Evolutionary conservation across 2,888 invertebrate genomes (phyloP).

Genomic region (Diachrysia chrysitis): DNA sequence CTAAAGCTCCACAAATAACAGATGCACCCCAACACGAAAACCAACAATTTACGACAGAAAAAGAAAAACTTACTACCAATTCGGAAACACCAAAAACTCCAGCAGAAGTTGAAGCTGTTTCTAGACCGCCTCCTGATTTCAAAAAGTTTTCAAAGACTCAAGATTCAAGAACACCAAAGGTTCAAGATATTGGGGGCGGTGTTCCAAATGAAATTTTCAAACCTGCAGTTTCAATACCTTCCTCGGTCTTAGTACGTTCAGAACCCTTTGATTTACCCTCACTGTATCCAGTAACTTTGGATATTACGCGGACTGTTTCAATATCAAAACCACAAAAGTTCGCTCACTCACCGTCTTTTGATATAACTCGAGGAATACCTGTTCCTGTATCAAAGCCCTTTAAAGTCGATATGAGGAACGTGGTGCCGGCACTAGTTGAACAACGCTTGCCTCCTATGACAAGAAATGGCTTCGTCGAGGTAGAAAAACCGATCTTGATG

Average conservation of each 20-base stretch:
- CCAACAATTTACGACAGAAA: slow-evolving; percentile 66
- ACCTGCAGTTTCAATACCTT: slow-evolving; percentile 47
- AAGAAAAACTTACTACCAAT: slow-evolving; percentile 68
- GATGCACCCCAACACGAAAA: slow-evolving; percentile 71
- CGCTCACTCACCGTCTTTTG: not conserved
- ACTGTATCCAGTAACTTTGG: slow-evolving; percentile 61
- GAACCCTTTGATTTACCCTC: slow-evolving; percentile 60
- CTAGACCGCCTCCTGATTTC: slow-evolving; percentile 64
- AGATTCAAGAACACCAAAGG: slow-evolving; percentile 57
- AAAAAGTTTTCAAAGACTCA: slow-evolving; percentile 64
- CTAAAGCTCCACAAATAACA: slow-evolving; percentile 63
- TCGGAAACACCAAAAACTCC: slow-evolving; percentile 70
- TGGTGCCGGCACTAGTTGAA: slow-evolving; percentile 60
- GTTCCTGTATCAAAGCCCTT: not conserved
- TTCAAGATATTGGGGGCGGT: slow-evolving; percentile 3
- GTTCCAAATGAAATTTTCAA: slow-evolving; percentile 23
- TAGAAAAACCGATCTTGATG: slow-evolving; percentile 67
- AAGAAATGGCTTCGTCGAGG: slow-evolving; percentile 66
- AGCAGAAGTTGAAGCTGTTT: slow-evolving; percentile 67
- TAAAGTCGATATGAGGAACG: slow-evolving; percentile 60
- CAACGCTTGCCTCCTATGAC: slow-evolving; percentile 60
- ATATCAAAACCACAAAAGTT: slow-evolving; percentile 61
- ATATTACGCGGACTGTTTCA: slow-evolving; percentile 63
- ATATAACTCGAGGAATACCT: not conserved
- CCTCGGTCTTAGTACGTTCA: slow-evolving; percentile 27